Evolutionary conservation across 2,113 vertebrate species (phyloP).

Genomic region (Barbus barbus): DNA sequence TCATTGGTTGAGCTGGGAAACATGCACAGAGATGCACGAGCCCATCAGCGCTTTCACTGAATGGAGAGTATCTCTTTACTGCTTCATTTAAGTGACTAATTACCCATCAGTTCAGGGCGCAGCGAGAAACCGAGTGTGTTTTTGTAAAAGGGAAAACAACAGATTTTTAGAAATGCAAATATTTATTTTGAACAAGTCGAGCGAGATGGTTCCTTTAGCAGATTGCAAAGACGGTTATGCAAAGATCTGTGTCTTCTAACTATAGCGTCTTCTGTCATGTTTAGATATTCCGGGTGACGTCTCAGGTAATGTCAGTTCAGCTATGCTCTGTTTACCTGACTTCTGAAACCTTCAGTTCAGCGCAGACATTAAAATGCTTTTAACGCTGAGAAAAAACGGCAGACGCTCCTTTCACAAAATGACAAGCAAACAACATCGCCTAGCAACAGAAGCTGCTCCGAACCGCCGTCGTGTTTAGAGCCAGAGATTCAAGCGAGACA

Average conservation of each 20-base stretch:
- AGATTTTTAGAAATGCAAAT: slow-evolving; percentile 41
- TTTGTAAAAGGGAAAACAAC: slow-evolving; percentile 48
- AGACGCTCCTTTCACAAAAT: slow-evolving; percentile 27
- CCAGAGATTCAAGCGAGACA: slow-evolving; percentile 18
- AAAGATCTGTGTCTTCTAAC: neutral
- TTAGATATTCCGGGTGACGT: slow-evolving; percentile 24
- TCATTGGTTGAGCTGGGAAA: slow-evolving; percentile 20
- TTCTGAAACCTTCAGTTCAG: slow-evolving; percentile 35
- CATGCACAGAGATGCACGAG: slow-evolving; percentile 29
- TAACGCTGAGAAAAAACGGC: slow-evolving; percentile 9
- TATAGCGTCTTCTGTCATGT: neutral
- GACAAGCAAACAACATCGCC: slow-evolving; percentile 42
- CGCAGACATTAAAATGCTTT: slow-evolving; percentile 48
- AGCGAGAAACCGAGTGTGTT: slow-evolving; percentile 30
- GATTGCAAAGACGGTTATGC: neutral
- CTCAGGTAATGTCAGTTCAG: slow-evolving; percentile 33
- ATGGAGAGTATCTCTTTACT: slow-evolving; percentile 31
- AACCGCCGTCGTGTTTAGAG: slow-evolving; percentile 24
- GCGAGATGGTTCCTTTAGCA: neutral
- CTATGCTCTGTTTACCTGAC: slow-evolving; percentile 44
- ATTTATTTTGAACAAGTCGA: neutral
- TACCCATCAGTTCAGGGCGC: slow-evolving; percentile 46
- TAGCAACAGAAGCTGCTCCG: slow-evolving; percentile 37
- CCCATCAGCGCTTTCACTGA: slow-evolving; percentile 43
- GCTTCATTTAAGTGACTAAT: slow-evolving; percentile 56